Conservation (phyloP, 2,113 vertebrate genomes). For the Vulpes ferrilata region DNA sequence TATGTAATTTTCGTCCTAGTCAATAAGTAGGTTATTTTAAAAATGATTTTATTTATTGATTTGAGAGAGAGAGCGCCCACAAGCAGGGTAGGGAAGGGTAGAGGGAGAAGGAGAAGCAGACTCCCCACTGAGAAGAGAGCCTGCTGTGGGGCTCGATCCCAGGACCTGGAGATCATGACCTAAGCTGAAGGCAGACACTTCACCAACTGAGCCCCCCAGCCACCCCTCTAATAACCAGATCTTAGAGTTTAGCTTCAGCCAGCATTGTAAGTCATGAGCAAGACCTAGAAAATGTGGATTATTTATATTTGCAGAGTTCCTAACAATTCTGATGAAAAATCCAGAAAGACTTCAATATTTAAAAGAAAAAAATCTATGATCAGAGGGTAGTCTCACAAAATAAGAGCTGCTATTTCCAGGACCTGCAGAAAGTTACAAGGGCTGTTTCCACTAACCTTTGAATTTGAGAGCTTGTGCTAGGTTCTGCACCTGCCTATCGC, state of each 20-base stretch:
- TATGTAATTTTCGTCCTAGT: neutral
- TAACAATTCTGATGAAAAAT: slow-evolving; percentile 26
- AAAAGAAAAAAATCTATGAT: slow-evolving; percentile 14
- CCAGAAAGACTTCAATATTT: neutral
- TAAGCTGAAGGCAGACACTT: too few species aligned
- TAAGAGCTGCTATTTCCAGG: neutral
- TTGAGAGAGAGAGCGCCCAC: too few species aligned
- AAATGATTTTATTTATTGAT: too few species aligned
- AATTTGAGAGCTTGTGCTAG: slow-evolving; percentile 29
- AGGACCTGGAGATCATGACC: too few species aligned
- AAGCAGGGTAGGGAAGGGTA: too few species aligned
- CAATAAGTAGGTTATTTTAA: too few species aligned
- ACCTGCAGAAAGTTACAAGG: neutral
- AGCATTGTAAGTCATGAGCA: neutral
- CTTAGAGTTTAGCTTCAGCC: neutral
- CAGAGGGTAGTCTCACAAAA: neutral
- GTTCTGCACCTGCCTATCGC: slow-evolving; percentile 45
- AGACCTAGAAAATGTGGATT: neutral
- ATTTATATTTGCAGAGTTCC: slow-evolving; percentile 24
- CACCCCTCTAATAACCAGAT: neutral
- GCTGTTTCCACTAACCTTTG: slow-evolving; percentile 46
- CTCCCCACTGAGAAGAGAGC: too few species aligned
- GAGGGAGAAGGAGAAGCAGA: too few species aligned
- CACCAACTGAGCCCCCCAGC: too few species aligned
- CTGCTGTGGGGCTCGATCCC: too few species aligned